These are phyloP conservation scores for Hydriomena furcata DNA, from an alignment of 2,888 invertebrate species.

Conservation along the genomic window DNA sequence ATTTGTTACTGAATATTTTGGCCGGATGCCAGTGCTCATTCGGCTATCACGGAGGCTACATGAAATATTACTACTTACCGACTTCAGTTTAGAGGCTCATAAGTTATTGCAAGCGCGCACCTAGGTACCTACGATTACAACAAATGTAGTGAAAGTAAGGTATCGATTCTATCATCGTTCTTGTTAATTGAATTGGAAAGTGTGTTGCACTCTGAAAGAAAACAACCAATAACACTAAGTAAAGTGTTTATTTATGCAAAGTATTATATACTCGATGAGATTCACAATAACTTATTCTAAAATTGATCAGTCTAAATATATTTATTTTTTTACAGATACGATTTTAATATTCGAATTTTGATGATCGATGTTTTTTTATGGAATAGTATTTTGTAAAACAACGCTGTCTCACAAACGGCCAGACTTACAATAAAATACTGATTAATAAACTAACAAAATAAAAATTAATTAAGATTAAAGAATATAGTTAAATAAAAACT, in stretches of 20 bases:
- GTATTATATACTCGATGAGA: slow-evolving; percentile 45
- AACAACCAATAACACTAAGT: slow-evolving; percentile 28
- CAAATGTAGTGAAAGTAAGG: slow-evolving; percentile 26
- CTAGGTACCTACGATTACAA: slow-evolving; percentile 10
- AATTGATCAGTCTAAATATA: slow-evolving; percentile 55
- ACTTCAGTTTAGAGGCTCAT: slow-evolving; percentile 29
- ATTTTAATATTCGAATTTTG: too few relatives aligned
- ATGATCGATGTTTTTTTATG: too few relatives aligned
- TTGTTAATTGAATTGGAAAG: slow-evolving; percentile 25
- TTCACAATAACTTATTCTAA: slow-evolving; percentile 44
- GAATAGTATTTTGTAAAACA: too few relatives aligned
- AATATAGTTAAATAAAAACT: too few relatives aligned
- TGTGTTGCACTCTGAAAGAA: slow-evolving; percentile 15
- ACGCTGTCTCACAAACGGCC: not conserved
- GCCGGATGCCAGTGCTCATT: slow-evolving; percentile 57
- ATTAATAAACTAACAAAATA: not conserved
- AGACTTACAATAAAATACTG: slow-evolving; percentile 10
- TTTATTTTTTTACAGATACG: not conserved
- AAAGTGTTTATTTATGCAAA: slow-evolving; percentile 39
- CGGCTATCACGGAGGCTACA: slow-evolving; percentile 46
- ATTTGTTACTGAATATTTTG: slow-evolving; percentile 62
- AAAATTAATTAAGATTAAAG: not conserved
- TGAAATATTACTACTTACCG: slow-evolving; percentile 39
- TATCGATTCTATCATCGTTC: slow-evolving; percentile 13
- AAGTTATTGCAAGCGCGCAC: slow-evolving; percentile 21